Evolutionary conservation across 1,140 invertebrate genomes (phyloP).

Genomic region (Temnothorax nylanderi): DNA sequence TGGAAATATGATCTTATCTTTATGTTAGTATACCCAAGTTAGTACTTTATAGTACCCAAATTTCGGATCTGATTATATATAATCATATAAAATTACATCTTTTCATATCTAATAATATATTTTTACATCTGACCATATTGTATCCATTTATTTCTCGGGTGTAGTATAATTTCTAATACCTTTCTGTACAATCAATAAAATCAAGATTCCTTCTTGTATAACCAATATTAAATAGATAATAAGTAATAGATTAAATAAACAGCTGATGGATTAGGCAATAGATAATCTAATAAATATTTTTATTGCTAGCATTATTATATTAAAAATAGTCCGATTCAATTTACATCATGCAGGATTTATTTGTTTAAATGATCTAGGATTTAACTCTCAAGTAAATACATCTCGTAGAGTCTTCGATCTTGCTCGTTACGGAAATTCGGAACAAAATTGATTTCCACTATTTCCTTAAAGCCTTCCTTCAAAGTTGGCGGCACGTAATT

Average conservation of each 20-base stretch:
- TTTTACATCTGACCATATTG: no score
- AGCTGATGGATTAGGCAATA: background rate
- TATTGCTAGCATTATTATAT: slow-evolving; percentile 1
- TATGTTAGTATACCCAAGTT: no score
- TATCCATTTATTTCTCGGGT: no score
- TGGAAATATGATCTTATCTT: no score
- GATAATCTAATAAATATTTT: slow-evolving; percentile 15
- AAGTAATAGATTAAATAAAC: background rate
- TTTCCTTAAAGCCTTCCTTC: slow-evolving; percentile 93
- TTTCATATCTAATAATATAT: no score
- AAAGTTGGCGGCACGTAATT: slow-evolving; percentile 91
- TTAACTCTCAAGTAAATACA: slow-evolving; percentile 88
- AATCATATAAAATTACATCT: no score
- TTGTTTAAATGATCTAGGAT: background rate
- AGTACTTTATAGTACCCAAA: no score
- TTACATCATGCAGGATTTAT: background rate
- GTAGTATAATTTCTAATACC: no score
- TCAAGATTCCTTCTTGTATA: no score
- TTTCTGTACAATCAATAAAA: no score
- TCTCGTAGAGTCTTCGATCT: slow-evolving; percentile 91
- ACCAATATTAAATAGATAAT: background rate
- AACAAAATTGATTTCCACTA: slow-evolving; percentile 93
- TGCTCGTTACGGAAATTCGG: slow-evolving; percentile 90
- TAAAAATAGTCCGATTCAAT: background rate
- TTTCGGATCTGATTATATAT: no score